Evolutionary conservation across 2,113 vertebrate species (phyloP).

Genomic region (Probosciger aterrimus): DNA sequence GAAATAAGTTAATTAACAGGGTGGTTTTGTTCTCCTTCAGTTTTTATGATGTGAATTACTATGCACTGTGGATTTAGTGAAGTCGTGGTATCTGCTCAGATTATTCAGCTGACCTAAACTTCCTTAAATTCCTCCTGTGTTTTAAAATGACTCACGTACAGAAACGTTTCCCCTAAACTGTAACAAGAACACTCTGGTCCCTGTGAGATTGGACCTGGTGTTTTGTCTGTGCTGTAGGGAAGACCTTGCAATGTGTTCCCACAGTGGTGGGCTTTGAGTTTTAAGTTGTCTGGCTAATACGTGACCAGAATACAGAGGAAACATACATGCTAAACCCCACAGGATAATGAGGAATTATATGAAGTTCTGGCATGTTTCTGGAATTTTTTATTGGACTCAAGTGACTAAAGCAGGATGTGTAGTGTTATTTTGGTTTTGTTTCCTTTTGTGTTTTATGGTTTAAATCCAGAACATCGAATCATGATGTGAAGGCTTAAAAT

Average conservation of each 20-base stretch:
- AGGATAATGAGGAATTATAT: background rate
- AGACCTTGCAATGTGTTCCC: background rate
- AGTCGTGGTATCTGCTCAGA: background rate
- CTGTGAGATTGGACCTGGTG: background rate
- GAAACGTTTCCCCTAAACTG: background rate
- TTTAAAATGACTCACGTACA: background rate
- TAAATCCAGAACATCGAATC: background rate
- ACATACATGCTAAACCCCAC: background rate
- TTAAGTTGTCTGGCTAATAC: background rate
- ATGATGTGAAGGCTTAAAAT: background rate
- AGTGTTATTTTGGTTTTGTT: background rate
- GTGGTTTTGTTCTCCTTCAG: background rate
- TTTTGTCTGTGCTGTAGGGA: background rate
- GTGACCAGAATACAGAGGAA: constrained; percentile 22
- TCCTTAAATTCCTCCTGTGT: background rate
- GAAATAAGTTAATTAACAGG: constrained; percentile 9
- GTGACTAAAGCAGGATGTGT: background rate
- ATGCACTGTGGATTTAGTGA: background rate
- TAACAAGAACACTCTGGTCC: background rate
- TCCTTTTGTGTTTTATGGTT: background rate
- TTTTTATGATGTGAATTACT: background rate
- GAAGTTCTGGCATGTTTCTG: background rate
- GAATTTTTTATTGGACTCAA: background rate
- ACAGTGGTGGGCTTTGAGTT: background rate
- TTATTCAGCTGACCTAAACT: background rate